Percentiles rank a stretch among this genome's conserved stretches.
phyloP scores from a whole-genome alignment of 1,140 invertebrate species.

The Orchesella cincta region DNA sequence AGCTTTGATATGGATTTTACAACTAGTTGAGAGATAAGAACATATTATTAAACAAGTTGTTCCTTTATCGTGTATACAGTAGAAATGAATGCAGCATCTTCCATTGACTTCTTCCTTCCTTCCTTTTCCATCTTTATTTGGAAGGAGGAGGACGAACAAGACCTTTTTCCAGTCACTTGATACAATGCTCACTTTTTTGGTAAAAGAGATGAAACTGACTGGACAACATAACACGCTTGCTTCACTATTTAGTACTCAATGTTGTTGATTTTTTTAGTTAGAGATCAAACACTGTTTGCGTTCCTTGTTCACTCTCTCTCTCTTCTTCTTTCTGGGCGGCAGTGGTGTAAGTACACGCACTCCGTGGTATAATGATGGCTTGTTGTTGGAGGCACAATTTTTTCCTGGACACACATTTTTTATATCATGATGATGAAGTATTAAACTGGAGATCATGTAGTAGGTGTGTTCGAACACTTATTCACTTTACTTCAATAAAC shows the following conservation, averaged over 20 bases:
- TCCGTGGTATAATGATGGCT: not conserved
- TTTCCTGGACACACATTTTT: not conserved
- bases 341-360: not conserved
- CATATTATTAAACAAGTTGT: no score
- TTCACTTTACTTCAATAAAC: not conserved
- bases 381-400: not conserved
- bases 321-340: not conserved
- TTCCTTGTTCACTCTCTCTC: not conserved
- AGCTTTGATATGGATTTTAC: no score
- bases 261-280: not conserved
- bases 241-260: not conserved
- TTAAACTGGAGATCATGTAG: not conserved
- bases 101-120: not conserved
- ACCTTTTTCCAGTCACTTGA: not conserved
- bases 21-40: no score
- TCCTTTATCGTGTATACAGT: not conserved
- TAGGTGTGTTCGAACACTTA: not conserved
- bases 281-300: not conserved
- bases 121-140: conserved; percentile 1
- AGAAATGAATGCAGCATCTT: not conserved
- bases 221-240: not conserved
- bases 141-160: not conserved
- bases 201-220: not conserved
- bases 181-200: not conserved
- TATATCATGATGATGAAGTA: not conserved